These are phyloP conservation scores for Azemiops feae DNA, from an alignment of 2,113 vertebrate species.

Conservation along the genomic window DNA sequence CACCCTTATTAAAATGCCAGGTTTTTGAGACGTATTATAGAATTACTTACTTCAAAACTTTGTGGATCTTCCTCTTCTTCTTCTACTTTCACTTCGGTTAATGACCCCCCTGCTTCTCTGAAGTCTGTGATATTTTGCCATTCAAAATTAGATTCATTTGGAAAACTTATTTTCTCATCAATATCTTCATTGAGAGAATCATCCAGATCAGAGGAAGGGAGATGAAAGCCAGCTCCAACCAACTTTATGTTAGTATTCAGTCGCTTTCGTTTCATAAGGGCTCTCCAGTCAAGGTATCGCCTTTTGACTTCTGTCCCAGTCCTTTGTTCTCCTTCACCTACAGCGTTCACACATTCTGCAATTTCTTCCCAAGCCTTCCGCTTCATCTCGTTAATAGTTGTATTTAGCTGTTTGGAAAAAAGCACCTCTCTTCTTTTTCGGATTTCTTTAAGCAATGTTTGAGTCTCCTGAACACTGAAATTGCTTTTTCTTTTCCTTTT, in stretches of 20 bases:
- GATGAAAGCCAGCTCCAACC: slow-evolving; percentile 81
- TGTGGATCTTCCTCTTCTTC: slow-evolving; percentile 80
- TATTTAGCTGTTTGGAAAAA: slow-evolving; percentile 93
- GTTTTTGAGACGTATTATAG: background rate
- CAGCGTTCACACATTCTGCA: slow-evolving; percentile 87
- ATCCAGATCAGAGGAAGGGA: slow-evolving; percentile 84
- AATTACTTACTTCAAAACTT: slow-evolving; percentile 77
- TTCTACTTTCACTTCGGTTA: slow-evolving; percentile 87
- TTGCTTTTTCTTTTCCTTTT: slow-evolving; percentile 95
- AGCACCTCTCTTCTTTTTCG: slow-evolving; percentile 88
- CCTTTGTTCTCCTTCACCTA: slow-evolving; percentile 88
- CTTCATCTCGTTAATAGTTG: slow-evolving; percentile 95
- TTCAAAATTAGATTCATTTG: slow-evolving; percentile 83
- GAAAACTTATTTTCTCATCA: slow-evolving; percentile 84
- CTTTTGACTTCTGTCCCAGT: slow-evolving; percentile 91
- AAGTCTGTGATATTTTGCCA: slow-evolving; percentile 88
- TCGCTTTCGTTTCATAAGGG: slow-evolving; percentile 89
- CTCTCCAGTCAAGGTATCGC: slow-evolving; percentile 89
- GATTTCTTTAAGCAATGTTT: slow-evolving; percentile 91
- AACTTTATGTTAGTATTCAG: slow-evolving; percentile 84
- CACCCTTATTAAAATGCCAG: background rate
- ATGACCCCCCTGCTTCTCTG: slow-evolving; percentile 77
- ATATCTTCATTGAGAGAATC: slow-evolving; percentile 83
- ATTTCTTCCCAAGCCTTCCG: slow-evolving; percentile 95
- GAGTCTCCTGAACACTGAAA: slow-evolving; percentile 94